These are phyloP conservation scores for Melanotaenia nigrans DNA, from an alignment of 2,797 vertebrate species.

Conservation along the genomic window DNA sequence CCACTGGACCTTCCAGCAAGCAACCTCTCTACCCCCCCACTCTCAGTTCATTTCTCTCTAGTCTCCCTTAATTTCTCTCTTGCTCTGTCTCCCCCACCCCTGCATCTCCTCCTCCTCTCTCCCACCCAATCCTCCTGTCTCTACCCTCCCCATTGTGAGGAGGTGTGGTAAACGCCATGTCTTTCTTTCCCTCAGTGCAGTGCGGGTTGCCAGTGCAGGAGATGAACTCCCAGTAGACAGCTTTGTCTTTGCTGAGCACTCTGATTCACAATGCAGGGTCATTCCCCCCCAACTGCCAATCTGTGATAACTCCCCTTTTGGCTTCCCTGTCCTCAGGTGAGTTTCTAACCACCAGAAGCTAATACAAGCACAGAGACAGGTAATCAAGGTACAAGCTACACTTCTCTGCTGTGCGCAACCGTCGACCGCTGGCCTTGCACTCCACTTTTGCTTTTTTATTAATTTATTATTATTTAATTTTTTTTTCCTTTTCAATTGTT, in stretches of 20 bases:
- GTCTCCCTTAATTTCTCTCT: constrained; percentile 1
- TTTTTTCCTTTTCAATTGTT: constrained; percentile 32
- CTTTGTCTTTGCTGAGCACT: constrained; percentile 82
- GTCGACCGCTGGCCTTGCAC: constrained; percentile 66
- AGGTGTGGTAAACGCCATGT: constrained; percentile 85
- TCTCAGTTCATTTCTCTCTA: constrained; percentile 1
- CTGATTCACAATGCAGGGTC: constrained; percentile 81
- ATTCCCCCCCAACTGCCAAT: constrained; percentile 83
- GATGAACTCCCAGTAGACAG: constrained; percentile 82
- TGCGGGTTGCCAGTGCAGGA: constrained; percentile 90
- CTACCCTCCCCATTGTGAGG: constrained; percentile 46
- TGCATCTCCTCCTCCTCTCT: neutral
- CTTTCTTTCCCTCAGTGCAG: constrained; percentile 92
- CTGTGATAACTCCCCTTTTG: constrained; percentile 88
- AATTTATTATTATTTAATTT: constrained; percentile 17
- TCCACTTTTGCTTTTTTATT: constrained; percentile 34
- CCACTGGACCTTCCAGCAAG: constrained; percentile 10
- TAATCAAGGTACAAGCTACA: constrained; percentile 67
- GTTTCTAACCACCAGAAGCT: constrained; percentile 74
- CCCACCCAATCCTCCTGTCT: constrained; percentile 8
- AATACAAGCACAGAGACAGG: constrained; percentile 68
- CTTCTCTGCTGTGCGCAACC: constrained; percentile 70
- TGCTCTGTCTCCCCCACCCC: constrained; percentile 17
- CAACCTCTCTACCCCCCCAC: constrained; percentile 17
- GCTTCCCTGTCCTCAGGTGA: constrained; percentile 87